Evolutionary conservation across 1,140 invertebrate genomes (phyloP), one percentile per base, ranked within the genome.

Genomic region (Choristoneura fumiferana): DNA sequence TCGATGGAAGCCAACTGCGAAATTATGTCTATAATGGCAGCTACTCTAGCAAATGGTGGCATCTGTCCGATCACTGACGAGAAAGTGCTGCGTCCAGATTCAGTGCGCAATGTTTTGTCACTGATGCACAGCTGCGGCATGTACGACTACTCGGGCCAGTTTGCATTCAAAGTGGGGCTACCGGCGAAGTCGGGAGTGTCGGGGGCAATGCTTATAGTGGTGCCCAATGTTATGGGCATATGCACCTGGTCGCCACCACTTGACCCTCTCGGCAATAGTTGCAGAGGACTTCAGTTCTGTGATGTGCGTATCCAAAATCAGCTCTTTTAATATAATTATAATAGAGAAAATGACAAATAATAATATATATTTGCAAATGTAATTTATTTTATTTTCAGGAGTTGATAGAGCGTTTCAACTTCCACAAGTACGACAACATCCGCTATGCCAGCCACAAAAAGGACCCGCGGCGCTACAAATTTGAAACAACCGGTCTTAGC

Each of bases 51-150:
- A 0, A 99, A 99, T 78, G 98, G 98, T n/a, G 98, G 98, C 8
- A 98, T 99, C 61, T 99, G 98, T 83, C 98, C 98, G 4, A 94
- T 97, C 17, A 99, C 97, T 0, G 96, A 97, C 66, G 97, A 99
- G 81, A 96, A 97, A 83, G 95, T 98, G 0, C 87, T 98, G 14
- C 93, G 94, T 58, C 94, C 96, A 0, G 95, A 97, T 62, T 95
- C 95, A 40, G 95, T 97, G 0, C 90, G 96, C 10, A 95, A 96
- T 81, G 95, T 96, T 0, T 77, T 96, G 0, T 96, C 95, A 22
- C 90, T 99, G 9, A 99, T 99, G 98, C 97, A 98, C 87, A 98
- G 96, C 54, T 99, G 98, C 86, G 98, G 98, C 71, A 99, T 99
- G 95, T 97, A 99, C 77, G 97, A 99, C 81, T 99, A 98, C 81